Base-by-base conservation (phyloP, 2,888 invertebrate species). In the Stenolophus ochropezus region DNA sequence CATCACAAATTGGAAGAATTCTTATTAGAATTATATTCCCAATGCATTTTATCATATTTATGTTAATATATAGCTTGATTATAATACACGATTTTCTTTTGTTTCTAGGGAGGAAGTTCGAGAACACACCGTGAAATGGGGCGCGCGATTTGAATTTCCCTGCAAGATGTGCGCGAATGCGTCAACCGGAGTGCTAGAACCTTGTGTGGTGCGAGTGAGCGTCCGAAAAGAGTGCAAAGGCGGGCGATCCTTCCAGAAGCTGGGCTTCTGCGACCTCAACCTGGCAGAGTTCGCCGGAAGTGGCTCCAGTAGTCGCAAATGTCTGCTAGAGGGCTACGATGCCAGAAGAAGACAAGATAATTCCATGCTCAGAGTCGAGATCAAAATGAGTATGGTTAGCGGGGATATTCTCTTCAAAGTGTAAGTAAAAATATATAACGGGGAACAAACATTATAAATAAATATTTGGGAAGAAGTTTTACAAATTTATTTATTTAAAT, bases 381-480 rank as follows among this genome's bases (percentile, higher is more conserved):
- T 98, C 86, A 94, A 94, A 88, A 96, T 98, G 96, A 96, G 96
- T 87, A 96, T 98, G 94, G 93, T 97, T 85, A 96, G 96, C 65
- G 98, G 98, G 71, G 99, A 99, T 91, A 97, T 98, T 85, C 94
- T 98, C 84, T 99, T 99, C 89, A 98, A 98, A 95, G 97, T 97
- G 98, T 98, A 90, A 93, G 96, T 93, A 82, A 75, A 65, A 33
- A 16, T 71, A 49, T 74, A 47, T 18, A n/a, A 58, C 23, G 49
- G n/a, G n/a, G n/a, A n/a, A n/a, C n/a, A n/a, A n/a, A n/a, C n/a
- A n/a, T n/a, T n/a, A n/a, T n/a, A n/a, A n/a, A n/a, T n/a, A n/a
- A n/a, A n/a, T n/a, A n/a, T n/a, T n/a, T n/a, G n/a, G n/a, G n/a
- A n/a, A n/a, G n/a, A n/a, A n/a, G n/a, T n/a, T n/a, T n/a, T n/a